Base-by-base conservation (phyloP, 2,113 vertebrate species). In the Syrrhaptes paradoxus region DNA sequence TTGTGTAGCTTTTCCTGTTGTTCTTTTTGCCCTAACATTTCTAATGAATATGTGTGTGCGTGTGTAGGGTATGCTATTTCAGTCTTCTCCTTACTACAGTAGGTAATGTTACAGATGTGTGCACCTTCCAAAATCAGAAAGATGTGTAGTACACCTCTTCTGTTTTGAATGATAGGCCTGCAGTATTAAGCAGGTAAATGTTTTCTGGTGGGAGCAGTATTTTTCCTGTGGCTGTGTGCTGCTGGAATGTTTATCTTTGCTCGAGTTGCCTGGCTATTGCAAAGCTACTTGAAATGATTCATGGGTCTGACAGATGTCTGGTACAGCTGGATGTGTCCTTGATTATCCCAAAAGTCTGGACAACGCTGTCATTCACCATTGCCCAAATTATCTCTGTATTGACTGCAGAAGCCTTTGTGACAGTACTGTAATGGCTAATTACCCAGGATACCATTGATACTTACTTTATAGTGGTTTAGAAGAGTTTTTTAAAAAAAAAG, bases 361-460 rank as follows among this genome's bases (percentile, higher is more conserved):
- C 99, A 99, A 98, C 96, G 97, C 98, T 99, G 99, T 99, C 99
- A 99, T 99, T 99, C 99, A 99, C 99, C 99, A 99, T 99, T 99
- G 99, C 99, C 99, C 99, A 99, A 99, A 99, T 99, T 99, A 99
- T 99, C 99, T 99, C 98, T 99, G 98, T 99, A 99, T 99, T 99
- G 99, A 99, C 99, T 99, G 99, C 97, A 98, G 99, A 99, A 99
- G 98, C 99, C 98, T 99, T 98, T 98, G 99, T 99, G 99, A 99
- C 99, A 99, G 99, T 98, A 94, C 98, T 97, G 99, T 99, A 99
- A 99, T 99, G 99, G 99, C 99, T 99, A 99, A 99, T 99, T 99
- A 99, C 99, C 99, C 99, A 99, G 98, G 98, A 99, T 99, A 99
- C 98, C 99, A 99, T 99, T 98, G 99, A 98, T 99, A 99, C 98